Conservation (phyloP, 1,140 invertebrate species). For the Trichonephila clavipes region DNA sequence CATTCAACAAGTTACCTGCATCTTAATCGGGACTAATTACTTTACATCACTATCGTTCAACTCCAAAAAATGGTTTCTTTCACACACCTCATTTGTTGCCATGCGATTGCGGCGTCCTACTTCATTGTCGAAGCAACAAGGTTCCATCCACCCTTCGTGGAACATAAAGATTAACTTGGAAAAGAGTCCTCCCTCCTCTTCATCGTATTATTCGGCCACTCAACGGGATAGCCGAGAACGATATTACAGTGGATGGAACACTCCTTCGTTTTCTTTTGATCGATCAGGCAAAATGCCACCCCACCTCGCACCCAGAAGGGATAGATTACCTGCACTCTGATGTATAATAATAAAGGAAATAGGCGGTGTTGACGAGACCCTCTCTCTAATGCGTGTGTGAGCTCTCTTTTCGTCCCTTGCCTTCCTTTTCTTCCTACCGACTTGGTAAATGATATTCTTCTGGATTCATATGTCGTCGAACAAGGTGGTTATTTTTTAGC, state of each 20-base stretch:
- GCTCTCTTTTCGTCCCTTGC: not conserved
- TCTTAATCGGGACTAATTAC: not conserved
- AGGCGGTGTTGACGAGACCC: conserved; percentile 18
- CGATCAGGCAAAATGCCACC: not conserved
- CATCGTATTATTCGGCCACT: not conserved
- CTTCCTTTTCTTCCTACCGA: not conserved
- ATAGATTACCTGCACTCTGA: conserved; percentile 20
- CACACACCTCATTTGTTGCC: not conserved
- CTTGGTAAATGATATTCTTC: not conserved
- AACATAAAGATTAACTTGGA: not conserved
- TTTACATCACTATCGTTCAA: not conserved
- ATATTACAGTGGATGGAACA: conserved; percentile 22
- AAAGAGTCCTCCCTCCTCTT: not conserved
- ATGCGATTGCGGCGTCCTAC: not conserved
- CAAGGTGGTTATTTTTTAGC: not conserved
- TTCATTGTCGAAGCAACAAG: not conserved
- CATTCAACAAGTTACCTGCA: not conserved
- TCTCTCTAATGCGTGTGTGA: not conserved
- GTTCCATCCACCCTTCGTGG: not conserved
- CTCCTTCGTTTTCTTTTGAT: not conserved
- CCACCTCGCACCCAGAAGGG: not conserved
- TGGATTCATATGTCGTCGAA: not conserved
- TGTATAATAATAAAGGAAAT: conserved; percentile 62
- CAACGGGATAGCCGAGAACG: not conserved
- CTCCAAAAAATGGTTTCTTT: not conserved